Conservation (phyloP, 2,113 vertebrate species). For the Cricetomys ansorgei region DNA sequence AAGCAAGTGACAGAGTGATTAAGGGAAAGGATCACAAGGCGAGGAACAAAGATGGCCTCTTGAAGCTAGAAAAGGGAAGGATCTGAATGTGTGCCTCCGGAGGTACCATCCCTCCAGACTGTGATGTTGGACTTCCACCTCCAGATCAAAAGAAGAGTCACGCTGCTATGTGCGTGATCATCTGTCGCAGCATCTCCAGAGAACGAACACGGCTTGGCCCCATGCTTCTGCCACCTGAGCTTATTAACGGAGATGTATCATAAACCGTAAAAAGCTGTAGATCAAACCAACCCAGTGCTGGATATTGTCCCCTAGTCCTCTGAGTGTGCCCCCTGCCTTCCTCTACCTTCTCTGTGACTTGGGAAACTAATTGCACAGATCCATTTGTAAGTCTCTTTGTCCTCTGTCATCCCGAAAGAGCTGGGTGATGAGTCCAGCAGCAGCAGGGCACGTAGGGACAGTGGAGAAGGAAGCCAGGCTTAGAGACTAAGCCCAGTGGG, state of each 20-base stretch:
- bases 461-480: too few species aligned
- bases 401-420: not conserved
- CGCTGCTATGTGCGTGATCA: not conserved
- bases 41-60: not conserved
- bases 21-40: not conserved
- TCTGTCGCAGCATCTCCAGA: too few species aligned
- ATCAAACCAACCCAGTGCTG: not conserved
- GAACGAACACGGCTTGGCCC: too few species aligned
- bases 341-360: too few species aligned
- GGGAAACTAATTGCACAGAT: not conserved
- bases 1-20: not conserved
- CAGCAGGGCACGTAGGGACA: not conserved
- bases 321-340: not conserved
- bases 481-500: not conserved
- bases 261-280: not conserved
- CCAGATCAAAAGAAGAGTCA: not conserved
- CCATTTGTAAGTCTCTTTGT: not conserved
- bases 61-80: not conserved
- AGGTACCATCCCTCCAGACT: not conserved
- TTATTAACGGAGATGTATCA: not conserved
- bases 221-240: not conserved
- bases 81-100: not conserved
- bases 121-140: not conserved
- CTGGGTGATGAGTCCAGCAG: not conserved
- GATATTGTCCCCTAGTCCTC: not conserved